Conservation (phyloP, 2,113 vertebrate genomes). For the Peromyscus polionotus region DNA sequence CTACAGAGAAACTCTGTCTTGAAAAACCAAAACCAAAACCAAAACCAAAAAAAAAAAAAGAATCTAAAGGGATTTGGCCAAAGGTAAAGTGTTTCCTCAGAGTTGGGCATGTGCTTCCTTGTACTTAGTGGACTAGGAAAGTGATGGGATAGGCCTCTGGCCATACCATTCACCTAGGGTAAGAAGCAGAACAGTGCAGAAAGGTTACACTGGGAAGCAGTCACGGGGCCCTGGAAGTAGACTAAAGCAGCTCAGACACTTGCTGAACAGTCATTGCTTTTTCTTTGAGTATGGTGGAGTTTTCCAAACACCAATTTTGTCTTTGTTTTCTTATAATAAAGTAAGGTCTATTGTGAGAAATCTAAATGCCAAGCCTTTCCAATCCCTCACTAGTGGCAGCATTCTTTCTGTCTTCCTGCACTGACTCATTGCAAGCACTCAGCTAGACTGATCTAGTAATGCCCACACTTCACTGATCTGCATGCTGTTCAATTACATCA, state of each 20-base stretch:
- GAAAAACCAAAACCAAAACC: too few species aligned
- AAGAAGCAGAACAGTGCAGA: background rate
- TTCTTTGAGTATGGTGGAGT: background rate
- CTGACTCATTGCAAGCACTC: slow-evolving; percentile 25
- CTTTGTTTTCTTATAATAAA: background rate
- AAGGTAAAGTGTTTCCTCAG: background rate
- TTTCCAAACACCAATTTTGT: background rate
- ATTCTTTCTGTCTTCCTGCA: slow-evolving; percentile 23
- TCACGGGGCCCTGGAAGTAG: background rate
- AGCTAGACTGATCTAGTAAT: background rate
- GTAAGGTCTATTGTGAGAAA: background rate
- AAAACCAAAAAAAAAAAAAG: background rate
- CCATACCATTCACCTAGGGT: rapidly evolving
- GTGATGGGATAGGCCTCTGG: background rate
- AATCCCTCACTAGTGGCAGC: background rate
- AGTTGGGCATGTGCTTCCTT: background rate
- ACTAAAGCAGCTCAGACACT: slow-evolving; percentile 15
- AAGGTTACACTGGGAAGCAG: background rate
- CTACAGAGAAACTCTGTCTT: too few species aligned
- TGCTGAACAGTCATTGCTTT: background rate
- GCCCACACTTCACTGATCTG: background rate
- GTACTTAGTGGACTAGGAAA: background rate
- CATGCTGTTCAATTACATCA: background rate
- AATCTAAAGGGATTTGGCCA: background rate
- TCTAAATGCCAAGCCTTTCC: background rate